Conservation (phyloP, 2,797 vertebrate genomes). For the Lutjanus campechanus region DNA sequence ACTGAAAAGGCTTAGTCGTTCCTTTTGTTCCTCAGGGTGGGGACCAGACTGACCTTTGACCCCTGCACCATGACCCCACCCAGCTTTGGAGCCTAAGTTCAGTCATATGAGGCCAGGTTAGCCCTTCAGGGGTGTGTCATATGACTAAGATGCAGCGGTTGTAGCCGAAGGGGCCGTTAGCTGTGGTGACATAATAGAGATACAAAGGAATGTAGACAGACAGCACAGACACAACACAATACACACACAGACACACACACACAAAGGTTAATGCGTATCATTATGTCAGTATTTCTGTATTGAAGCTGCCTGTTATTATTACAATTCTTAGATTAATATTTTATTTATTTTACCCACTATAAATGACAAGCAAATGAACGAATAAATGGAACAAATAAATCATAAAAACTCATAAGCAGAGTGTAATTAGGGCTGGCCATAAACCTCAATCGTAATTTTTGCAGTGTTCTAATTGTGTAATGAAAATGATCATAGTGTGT, state of each 20-base stretch:
- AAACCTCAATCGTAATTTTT: not conserved
- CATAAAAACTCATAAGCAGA: not conserved
- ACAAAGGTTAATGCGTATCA: not conserved
- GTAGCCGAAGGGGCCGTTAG: constrained; percentile 12
- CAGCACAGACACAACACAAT: not conserved
- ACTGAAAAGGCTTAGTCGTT: constrained; percentile 57
- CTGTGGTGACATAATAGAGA: constrained; percentile 30
- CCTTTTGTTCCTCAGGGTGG: constrained; percentile 74
- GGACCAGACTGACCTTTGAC: constrained; percentile 67
- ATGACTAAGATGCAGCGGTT: constrained; percentile 44
- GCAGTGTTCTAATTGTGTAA: not conserved
- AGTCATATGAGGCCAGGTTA: constrained; percentile 65
- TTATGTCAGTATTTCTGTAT: not conserved
- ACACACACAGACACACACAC: not conserved
- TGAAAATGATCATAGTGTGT: too few relatives aligned
- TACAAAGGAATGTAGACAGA: constrained; percentile 44
- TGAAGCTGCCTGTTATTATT: too few relatives aligned
- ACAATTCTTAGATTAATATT: too few relatives aligned
- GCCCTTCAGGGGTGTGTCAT: constrained; percentile 33
- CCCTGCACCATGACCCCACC: constrained; percentile 52
- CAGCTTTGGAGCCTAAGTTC: constrained; percentile 50
- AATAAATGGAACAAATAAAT: not conserved
- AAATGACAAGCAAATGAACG: not conserved
- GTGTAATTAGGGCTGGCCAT: not conserved
- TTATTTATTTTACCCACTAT: not conserved